Conservation (phyloP, 2,888 invertebrate genomes). For the Cantharis rufa region DNA sequence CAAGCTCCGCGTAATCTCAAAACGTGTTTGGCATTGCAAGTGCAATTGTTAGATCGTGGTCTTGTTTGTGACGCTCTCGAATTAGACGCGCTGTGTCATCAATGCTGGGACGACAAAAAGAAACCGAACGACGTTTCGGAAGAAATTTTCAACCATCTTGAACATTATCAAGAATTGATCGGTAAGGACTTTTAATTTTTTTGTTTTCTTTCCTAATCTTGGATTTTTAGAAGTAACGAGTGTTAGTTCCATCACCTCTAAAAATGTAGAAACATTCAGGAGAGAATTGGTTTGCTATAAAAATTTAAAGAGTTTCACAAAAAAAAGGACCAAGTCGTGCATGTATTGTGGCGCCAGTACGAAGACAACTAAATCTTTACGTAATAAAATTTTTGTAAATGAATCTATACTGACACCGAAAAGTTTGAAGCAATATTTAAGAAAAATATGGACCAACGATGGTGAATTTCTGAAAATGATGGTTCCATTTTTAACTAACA, state of each 20-base stretch:
- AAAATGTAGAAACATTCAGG: background rate
- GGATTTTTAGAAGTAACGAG: background rate
- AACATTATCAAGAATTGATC: background rate
- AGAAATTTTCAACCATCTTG: background rate
- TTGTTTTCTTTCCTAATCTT: background rate
- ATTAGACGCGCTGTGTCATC: constrained; percentile 46
- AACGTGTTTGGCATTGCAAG: constrained; percentile 63
- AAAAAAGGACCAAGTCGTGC: background rate
- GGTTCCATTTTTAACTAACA: constrained; percentile 68
- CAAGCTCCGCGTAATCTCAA: constrained; percentile 62
- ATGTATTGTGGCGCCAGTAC: background rate
- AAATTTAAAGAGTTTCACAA: background rate
- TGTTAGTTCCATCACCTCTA: background rate
- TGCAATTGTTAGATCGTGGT: constrained; percentile 74
- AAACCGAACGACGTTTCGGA: background rate
- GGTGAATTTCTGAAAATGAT: constrained; percentile 69
- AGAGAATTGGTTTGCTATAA: background rate
- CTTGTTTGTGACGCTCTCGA: constrained; percentile 74
- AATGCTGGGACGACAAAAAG: background rate
- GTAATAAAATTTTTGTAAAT: background rate
- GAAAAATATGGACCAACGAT: constrained; percentile 74
- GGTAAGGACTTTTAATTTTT: background rate
- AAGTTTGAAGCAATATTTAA: constrained; percentile 43
- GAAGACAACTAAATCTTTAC: background rate
- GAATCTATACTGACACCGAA: background rate